Conservation (phyloP, 2,113 vertebrate species). For the Oryzias javanicus region DNA sequence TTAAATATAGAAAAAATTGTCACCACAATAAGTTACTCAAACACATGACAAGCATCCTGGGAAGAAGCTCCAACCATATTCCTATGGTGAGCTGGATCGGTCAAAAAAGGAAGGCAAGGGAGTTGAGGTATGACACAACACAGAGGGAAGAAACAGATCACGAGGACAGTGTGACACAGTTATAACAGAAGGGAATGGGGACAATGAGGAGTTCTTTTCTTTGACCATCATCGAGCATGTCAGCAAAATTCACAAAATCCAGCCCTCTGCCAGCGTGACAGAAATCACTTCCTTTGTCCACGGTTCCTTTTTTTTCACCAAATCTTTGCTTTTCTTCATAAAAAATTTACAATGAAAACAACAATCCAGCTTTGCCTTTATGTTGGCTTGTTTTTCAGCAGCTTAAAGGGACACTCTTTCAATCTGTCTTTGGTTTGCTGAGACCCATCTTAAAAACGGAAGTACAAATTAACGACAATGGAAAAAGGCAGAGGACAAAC, state of each 20-base stretch:
- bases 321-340: constrained; percentile 35
- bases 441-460: constrained; percentile 56
- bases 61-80: constrained; percentile 58
- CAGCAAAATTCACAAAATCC: constrained; percentile 58
- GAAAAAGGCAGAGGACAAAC: constrained; percentile 50
- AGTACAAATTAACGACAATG: constrained; percentile 43
- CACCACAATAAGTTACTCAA: constrained; percentile 88
- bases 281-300: constrained; percentile 48
- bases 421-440: constrained; percentile 79
- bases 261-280: constrained; percentile 48
- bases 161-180: constrained; percentile 62
- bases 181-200: constrained; percentile 64
- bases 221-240: constrained; percentile 49
- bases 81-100: constrained; percentile 59
- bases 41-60: constrained; percentile 82
- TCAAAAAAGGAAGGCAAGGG: constrained; percentile 53
- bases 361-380: constrained; percentile 55
- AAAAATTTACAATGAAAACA: constrained; percentile 50
- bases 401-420: constrained; percentile 77
- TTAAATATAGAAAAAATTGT: constrained; percentile 88
- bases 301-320: constrained; percentile 13
- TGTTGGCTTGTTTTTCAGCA: constrained; percentile 60
- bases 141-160: constrained; percentile 57
- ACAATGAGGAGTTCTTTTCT: constrained; percentile 58
- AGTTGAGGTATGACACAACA: constrained; percentile 64